Evolutionary conservation across 2,888 invertebrate species (phyloP).

Genomic region (Drosophila dives): DNA sequence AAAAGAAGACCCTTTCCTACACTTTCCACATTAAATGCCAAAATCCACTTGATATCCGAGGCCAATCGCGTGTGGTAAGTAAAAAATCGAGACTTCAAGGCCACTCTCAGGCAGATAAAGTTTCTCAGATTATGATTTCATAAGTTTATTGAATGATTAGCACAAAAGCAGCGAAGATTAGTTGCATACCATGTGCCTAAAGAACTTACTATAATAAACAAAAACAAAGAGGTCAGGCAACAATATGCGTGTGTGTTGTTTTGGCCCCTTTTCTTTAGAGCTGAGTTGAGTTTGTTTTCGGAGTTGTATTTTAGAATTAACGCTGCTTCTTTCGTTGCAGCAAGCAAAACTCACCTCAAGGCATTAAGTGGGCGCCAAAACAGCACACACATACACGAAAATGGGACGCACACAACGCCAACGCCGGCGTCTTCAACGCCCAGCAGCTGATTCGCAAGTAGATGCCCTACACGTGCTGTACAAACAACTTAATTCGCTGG

Average conservation of each 20-base stretch:
- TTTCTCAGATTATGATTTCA: slow-evolving; percentile 68
- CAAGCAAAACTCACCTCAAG: slow-evolving; percentile 46
- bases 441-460: slow-evolving; percentile 1
- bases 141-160: slow-evolving; percentile 51
- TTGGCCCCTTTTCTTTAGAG: slow-evolving; percentile 61
- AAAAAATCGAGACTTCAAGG: slow-evolving; percentile 58
- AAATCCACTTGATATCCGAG: slow-evolving; percentile 29
- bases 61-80: slow-evolving; percentile 69
- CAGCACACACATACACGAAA: slow-evolving; percentile 52
- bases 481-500: slow-evolving; percentile 78
- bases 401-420: slow-evolving; percentile 81
- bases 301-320: slow-evolving; percentile 39
- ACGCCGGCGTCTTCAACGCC: slow-evolving; percentile 58
- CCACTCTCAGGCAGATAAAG: slow-evolving; percentile 33
- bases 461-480: slow-evolving; percentile 64
- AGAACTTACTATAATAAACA: slow-evolving; percentile 1
- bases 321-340: slow-evolving; percentile 80
- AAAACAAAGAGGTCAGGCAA: slow-evolving; percentile 64
- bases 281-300: slow-evolving; percentile 1
- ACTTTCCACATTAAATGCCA: slow-evolving; percentile 46
- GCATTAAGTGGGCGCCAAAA: slow-evolving; percentile 55
- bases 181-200: neutral
- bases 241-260: slow-evolving; percentile 77
- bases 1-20: slow-evolving; percentile 46
- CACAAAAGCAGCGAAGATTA: slow-evolving; percentile 3